These are phyloP conservation scores for Loripinus fragilis DNA, from an alignment of 2,888 invertebrate genomes.

Conservation along the genomic window DNA sequence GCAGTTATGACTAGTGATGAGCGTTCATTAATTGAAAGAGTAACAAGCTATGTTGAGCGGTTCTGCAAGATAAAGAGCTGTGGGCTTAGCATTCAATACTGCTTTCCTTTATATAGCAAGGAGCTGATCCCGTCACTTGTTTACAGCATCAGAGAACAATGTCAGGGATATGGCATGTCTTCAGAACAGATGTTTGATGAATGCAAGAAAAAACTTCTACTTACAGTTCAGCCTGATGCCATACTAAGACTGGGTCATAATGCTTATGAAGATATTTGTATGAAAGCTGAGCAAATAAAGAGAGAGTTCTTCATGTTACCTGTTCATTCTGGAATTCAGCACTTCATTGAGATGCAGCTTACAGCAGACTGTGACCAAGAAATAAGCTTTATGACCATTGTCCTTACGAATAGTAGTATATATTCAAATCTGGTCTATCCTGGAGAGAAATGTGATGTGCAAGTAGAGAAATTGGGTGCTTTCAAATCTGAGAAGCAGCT, in stretches of 20 bases:
- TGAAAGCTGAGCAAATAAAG: neutral
- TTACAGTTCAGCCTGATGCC: slow-evolving; percentile 59
- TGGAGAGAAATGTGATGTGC: neutral
- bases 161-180: neutral
- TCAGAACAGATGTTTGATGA: slow-evolving; percentile 5
- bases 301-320: slow-evolving; percentile 54
- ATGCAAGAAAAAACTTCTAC: slow-evolving; percentile 44
- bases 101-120: slow-evolving; percentile 55
- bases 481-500: slow-evolving; percentile 69
- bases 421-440: slow-evolving; percentile 36
- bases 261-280: neutral
- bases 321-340: slow-evolving; percentile 57
- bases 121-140: slow-evolving; percentile 61
- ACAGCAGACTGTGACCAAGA: neutral
- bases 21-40: slow-evolving; percentile 3
- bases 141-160: neutral
- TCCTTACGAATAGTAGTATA: slow-evolving; percentile 64
- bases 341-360: slow-evolving; percentile 29
- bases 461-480: slow-evolving; percentile 60
- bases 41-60: slow-evolving; percentile 37
- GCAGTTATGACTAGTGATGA: slow-evolving; percentile 54
- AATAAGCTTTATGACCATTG: slow-evolving; percentile 31
- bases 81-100: slow-evolving; percentile 35
- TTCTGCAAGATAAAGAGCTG: slow-evolving; percentile 23
- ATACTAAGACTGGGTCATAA: slow-evolving; percentile 40